A percentile compares a stretch with the other conserved stretches of the same genome.
Conservation (phyloP, 2,888 invertebrate genomes). For the Cephus rjabovi region DNA sequence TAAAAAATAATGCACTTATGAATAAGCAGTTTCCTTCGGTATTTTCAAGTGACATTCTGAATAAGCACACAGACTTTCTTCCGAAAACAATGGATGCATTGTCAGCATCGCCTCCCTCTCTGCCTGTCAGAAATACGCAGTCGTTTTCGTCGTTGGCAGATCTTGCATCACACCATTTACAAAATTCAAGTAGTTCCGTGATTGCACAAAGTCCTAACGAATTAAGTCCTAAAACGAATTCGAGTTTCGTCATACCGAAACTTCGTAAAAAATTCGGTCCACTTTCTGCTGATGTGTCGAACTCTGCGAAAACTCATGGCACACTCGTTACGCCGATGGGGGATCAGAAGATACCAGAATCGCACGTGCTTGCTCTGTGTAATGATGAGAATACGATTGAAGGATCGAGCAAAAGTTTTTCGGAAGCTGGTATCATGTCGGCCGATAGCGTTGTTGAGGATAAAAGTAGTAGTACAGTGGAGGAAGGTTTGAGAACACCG, state of each 20-base stretch:
- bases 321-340: not conserved
- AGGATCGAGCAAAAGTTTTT: not conserved
- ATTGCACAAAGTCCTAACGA: conserved; percentile 1
- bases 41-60: not conserved
- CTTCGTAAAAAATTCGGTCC: conserved; percentile 18
- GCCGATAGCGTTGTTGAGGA: not conserved
- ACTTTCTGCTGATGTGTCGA: not conserved
- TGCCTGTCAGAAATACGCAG: conserved; percentile 13
- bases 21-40: no score
- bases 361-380: no score
- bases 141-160: conserved; percentile 52
- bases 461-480: not conserved
- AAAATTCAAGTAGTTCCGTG: conserved; percentile 37
- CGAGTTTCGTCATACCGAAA: conserved; percentile 47
- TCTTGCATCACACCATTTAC: conserved; percentile 55
- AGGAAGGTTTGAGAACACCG: conserved; percentile 17
- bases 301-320: not conserved
- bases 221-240: conserved; percentile 10
- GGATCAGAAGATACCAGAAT: not conserved
- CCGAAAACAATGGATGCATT: not conserved
- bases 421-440: not conserved
- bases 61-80: not conserved
- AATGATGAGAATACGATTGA: conserved; percentile 3
- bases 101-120: not conserved
- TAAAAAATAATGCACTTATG: no score